phyloP scores from a whole-genome alignment of 2,888 invertebrate species.

The Drosophila antonietae region DNA sequence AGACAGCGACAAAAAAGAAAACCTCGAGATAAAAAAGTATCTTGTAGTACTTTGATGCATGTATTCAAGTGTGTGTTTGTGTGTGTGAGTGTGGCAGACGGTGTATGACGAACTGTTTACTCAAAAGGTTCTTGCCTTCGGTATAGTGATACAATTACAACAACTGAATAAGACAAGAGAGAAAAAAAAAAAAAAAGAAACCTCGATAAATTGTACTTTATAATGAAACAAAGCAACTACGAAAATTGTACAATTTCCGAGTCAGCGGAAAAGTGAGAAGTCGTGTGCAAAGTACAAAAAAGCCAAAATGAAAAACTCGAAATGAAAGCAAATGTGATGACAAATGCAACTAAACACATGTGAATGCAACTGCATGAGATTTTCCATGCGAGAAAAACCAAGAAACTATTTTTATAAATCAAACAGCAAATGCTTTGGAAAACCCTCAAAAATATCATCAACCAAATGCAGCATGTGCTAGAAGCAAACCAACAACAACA shows the following conservation, averaged over 20 bases:
- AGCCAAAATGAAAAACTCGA: slow-evolving; percentile 27
- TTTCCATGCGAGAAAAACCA: slow-evolving; percentile 29
- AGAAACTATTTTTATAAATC: slow-evolving; percentile 50
- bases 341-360: slow-evolving; percentile 46
- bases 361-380: slow-evolving; percentile 26
- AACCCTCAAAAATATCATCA: slow-evolving; percentile 33
- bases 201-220: slow-evolving; percentile 41
- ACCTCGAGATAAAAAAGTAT: slow-evolving; percentile 69
- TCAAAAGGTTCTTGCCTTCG: slow-evolving; percentile 77
- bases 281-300: slow-evolving; percentile 42
- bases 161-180: slow-evolving; percentile 37
- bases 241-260: slow-evolving; percentile 41
- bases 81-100: slow-evolving; percentile 32
- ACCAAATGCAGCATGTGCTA: slow-evolving; percentile 52
- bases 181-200: slow-evolving; percentile 36
- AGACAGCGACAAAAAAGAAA: slow-evolving; percentile 53
- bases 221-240: slow-evolving; percentile 44
- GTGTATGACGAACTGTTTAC: slow-evolving; percentile 57
- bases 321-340: slow-evolving; percentile 53
- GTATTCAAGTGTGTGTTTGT: slow-evolving; percentile 15
- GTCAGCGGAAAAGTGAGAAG: slow-evolving; percentile 63
- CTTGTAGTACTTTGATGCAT: slow-evolving; percentile 37
- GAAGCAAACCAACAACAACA: slow-evolving; percentile 9
- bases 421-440: slow-evolving; percentile 44
- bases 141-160: slow-evolving; percentile 71